Base-by-base conservation (phyloP, 1,140 invertebrate species). In the Luehdorfia chinensis region DNA sequence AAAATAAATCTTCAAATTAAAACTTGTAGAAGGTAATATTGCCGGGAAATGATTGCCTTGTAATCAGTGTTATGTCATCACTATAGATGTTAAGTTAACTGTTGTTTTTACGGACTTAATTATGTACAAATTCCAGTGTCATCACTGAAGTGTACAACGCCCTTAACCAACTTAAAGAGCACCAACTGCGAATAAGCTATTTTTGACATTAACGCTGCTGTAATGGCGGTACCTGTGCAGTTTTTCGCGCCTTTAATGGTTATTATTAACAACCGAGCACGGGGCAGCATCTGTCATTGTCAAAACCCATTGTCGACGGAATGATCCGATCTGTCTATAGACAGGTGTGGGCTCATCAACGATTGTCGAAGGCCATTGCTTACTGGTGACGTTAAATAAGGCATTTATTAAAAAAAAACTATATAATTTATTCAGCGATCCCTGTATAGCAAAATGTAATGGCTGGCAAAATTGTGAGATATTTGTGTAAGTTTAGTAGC, bases 221-320 rank as follows among this genome's bases (percentile, higher is more conserved):
- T 39, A 39, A 39, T 39, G 21, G 36, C 36, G 12, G 36, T 7
- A 15, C 12, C 21, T 9, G 21, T 27, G 19, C 36, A 27, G 36
- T 39, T 39, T 39, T 39, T 39, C 36, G 36, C 36, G 36, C 36
- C 36, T 39, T 39, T 39, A 39, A 39, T 39, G 36, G 36, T 39
- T 39, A 39, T 27, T 39, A 39, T 39, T 39, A 39, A 33, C 27
- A 11, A 36, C 3, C 33, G 18, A n/a, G n/a, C 18, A 4, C 21
- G 21, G 21, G 36, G 4, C 21, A 5, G 12, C 36, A 39, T 39
- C 39, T 43, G 39, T 43, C 39, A 43, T 43, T 43, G 39, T 43
- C 39, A 43, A 43, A 43, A 19, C n/a, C 30, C 39, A 43, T 43
- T 43, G 37, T 43, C 37, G 25, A 16, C 15, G 28, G 11, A 31